Evolutionary conservation across 2,888 invertebrate species (phyloP).

Genomic region (Caenorhabditis drosophilae): DNA sequence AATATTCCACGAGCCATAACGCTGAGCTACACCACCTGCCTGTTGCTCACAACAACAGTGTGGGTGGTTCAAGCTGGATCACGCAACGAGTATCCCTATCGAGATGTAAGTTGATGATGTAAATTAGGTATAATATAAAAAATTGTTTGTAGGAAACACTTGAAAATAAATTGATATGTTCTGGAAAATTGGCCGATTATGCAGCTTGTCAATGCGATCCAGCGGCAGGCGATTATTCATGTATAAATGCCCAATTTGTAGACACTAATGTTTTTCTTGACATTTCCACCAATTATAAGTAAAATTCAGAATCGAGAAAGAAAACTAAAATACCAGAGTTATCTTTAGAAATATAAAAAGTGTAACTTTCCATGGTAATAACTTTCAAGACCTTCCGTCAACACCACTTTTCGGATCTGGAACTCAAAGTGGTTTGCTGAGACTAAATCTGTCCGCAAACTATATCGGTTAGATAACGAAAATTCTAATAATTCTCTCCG

Average conservation of each 20-base stretch:
- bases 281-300: slow-evolving; percentile 63
- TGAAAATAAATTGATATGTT: slow-evolving; percentile 47
- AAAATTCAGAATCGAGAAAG: slow-evolving; percentile 17
- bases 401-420: slow-evolving; percentile 60
- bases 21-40: slow-evolving; percentile 35
- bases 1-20: slow-evolving; percentile 36
- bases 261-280: slow-evolving; percentile 65
- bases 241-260: slow-evolving; percentile 68
- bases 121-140: neutral
- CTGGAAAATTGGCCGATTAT: slow-evolving; percentile 60
- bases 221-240: slow-evolving; percentile 50
- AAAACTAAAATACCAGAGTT: no score
- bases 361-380: slow-evolving; percentile 68
- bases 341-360: slow-evolving; percentile 50
- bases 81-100: slow-evolving; percentile 29
- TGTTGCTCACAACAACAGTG: slow-evolving; percentile 36
- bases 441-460: slow-evolving; percentile 67
- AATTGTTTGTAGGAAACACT: slow-evolving; percentile 19
- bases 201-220: slow-evolving; percentile 64
- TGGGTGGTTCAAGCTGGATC: slow-evolving; percentile 38
- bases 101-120: slow-evolving; percentile 23
- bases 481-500: slow-evolving; percentile 21
- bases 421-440: slow-evolving; percentile 51
- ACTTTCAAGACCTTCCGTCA: slow-evolving; percentile 67
- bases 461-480: slow-evolving; percentile 57